Percentiles rank a stretch among this genome's conserved stretches.
phyloP scores from a whole-genome alignment of 2,888 invertebrate species.

The Kryphioiulus occultus region DNA sequence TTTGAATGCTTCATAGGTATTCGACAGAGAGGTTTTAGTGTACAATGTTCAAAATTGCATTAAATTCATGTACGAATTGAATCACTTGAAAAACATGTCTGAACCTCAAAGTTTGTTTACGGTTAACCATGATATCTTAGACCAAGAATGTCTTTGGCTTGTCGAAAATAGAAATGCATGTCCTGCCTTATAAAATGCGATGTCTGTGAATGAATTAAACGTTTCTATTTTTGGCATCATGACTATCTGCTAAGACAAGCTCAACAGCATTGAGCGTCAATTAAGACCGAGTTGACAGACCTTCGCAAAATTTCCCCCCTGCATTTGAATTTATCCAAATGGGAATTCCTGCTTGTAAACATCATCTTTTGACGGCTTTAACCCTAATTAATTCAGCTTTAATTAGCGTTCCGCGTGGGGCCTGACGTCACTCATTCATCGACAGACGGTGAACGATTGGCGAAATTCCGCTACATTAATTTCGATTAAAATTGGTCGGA shows the following conservation, averaged over 20 bases:
- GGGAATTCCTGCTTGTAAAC: background rate
- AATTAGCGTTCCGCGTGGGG: background rate
- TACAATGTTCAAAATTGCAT: too few species aligned
- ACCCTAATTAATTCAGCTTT: background rate
- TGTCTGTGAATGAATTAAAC: background rate
- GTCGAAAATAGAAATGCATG: background rate
- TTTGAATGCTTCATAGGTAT: too few species aligned
- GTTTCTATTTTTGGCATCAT: background rate
- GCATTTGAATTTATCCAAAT: background rate
- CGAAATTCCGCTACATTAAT: background rate
- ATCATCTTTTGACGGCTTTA: background rate
- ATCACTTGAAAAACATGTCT: too few species aligned
- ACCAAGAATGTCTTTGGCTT: too few species aligned
- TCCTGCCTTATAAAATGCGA: background rate
- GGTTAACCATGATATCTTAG: too few species aligned
- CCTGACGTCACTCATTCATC: background rate
- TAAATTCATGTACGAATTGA: too few species aligned
- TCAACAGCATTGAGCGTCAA: background rate
- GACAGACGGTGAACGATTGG: background rate
- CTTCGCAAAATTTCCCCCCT: too few species aligned
- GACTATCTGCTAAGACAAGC: background rate
- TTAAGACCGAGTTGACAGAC: background rate
- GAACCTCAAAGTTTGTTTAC: too few species aligned
- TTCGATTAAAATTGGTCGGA: background rate
- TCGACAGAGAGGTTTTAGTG: too few species aligned